phyloP scores from a whole-genome alignment of 2,888 invertebrate species.

The Philopedon plagiatum region DNA sequence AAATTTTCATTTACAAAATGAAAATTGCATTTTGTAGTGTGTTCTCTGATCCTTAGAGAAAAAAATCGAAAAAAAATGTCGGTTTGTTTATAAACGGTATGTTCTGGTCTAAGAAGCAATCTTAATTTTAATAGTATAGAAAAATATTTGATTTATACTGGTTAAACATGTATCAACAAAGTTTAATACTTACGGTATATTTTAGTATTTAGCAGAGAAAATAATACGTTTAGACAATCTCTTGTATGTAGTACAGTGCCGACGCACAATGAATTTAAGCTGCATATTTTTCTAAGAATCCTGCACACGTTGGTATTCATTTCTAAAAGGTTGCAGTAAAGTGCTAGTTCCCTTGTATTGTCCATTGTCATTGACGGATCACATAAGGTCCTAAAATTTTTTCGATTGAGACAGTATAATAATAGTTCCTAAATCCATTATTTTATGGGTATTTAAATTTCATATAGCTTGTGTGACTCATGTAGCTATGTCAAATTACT shows the following conservation, averaged over 20 bases:
- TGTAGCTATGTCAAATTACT: too few relatives aligned
- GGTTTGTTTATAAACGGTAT: too few relatives aligned
- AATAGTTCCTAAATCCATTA: too few relatives aligned
- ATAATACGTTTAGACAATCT: slow-evolving; percentile 68
- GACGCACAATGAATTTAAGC: slow-evolving; percentile 65
- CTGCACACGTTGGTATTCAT: slow-evolving; percentile 70
- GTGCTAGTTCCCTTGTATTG: slow-evolving; percentile 65
- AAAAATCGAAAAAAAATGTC: too few relatives aligned
- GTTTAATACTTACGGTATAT: slow-evolving; percentile 67
- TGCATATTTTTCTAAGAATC: slow-evolving; percentile 67
- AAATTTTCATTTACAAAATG: too few relatives aligned
- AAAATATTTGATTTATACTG: too few relatives aligned
- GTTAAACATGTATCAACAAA: background rate
- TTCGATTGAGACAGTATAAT: slow-evolving; percentile 19
- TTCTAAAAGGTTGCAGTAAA: slow-evolving; percentile 70
- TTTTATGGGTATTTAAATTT: too few relatives aligned
- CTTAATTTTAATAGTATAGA: too few relatives aligned
- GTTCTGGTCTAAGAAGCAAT: too few relatives aligned
- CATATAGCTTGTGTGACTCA: too few relatives aligned
- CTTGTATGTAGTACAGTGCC: slow-evolving; percentile 68
- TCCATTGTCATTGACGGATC: slow-evolving; percentile 64
- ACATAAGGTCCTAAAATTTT: slow-evolving; percentile 65
- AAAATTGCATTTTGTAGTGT: too few relatives aligned
- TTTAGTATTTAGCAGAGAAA: slow-evolving; percentile 68
- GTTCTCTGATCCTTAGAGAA: too few relatives aligned